phyloP scores from a whole-genome alignment of 2,113 vertebrate species.

The Columbina picui region DNA sequence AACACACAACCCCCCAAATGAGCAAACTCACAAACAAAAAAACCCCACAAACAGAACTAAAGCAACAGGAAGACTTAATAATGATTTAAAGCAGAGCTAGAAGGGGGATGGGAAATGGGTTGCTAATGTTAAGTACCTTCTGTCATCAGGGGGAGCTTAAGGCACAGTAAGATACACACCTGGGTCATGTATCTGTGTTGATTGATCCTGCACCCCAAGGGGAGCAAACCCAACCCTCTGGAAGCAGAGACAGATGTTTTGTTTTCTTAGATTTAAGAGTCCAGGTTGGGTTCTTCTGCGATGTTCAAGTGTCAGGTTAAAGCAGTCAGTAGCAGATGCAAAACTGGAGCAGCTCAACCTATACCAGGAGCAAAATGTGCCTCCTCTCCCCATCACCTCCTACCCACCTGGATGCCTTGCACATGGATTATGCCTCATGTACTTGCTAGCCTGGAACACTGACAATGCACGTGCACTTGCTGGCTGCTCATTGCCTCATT shows the following conservation, averaged over 20 bases:
- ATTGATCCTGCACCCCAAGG: not conserved
- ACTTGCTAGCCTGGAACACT: accelerated
- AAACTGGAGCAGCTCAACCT: constrained; percentile 26
- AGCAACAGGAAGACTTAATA: not conserved
- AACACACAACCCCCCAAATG: not conserved
- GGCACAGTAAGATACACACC: not conserved
- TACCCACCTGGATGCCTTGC: not conserved
- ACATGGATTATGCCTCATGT: not conserved
- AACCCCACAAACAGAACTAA: not conserved
- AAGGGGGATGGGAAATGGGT: not conserved
- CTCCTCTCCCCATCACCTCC: not conserved
- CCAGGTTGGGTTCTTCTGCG: not conserved
- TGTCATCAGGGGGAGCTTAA: not conserved
- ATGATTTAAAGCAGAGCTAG: not conserved
- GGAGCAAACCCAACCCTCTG: not conserved
- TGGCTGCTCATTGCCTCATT: not conserved
- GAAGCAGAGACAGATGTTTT: not conserved
- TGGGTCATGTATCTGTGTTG: not conserved
- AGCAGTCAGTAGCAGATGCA: not conserved
- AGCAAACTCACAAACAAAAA: not conserved
- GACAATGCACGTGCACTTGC: not conserved
- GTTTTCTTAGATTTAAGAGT: not conserved
- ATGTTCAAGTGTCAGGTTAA: not conserved
- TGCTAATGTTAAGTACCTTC: not conserved
- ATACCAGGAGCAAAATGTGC: not conserved